These are phyloP conservation scores for Byasa hedistus DNA, from an alignment of 2,888 invertebrate species.

Conservation along the genomic window DNA sequence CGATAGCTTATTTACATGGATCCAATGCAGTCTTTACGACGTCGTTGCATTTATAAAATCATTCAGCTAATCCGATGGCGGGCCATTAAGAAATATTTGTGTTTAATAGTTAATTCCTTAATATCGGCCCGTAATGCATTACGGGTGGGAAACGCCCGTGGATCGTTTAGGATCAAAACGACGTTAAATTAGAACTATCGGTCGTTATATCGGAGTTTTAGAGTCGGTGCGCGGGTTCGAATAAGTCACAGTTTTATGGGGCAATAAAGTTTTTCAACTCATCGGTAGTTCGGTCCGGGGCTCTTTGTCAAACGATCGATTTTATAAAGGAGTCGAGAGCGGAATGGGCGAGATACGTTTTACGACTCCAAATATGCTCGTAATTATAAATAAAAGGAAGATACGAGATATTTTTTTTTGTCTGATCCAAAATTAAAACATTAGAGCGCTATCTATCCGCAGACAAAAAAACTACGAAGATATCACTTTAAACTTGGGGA, in stretches of 20 bases:
- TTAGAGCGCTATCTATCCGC: constrained; percentile 32
- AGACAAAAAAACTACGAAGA: constrained; percentile 1
- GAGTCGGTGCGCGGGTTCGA: constrained; percentile 54
- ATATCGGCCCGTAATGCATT: constrained; percentile 38
- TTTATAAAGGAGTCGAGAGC: constrained; percentile 40
- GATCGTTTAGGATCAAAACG: constrained; percentile 63
- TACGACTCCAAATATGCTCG: constrained; percentile 45
- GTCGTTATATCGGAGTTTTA: constrained; percentile 73
- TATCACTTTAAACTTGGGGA: constrained; percentile 8
- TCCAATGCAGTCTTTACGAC: neutral
- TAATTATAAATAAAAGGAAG: constrained; percentile 35
- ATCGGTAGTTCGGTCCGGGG: constrained; percentile 56
- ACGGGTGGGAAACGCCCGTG: constrained; percentile 42
- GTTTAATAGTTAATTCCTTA: constrained; percentile 40
- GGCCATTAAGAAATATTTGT: constrained; percentile 27
- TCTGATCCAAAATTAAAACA: constrained; percentile 41
- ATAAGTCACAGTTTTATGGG: constrained; percentile 74
- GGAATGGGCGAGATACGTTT: constrained; percentile 47
- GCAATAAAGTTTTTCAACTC: constrained; percentile 72
- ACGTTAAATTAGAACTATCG: constrained; percentile 74
- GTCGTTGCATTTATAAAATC: constrained; percentile 20
- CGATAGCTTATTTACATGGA: too few species aligned
- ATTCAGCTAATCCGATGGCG: constrained; percentile 17
- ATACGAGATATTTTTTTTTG: neutral
- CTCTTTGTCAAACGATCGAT: constrained; percentile 54